Base-by-base conservation (phyloP, 2,113 vertebrate species). In the Trochalopteron elliotii region DNA sequence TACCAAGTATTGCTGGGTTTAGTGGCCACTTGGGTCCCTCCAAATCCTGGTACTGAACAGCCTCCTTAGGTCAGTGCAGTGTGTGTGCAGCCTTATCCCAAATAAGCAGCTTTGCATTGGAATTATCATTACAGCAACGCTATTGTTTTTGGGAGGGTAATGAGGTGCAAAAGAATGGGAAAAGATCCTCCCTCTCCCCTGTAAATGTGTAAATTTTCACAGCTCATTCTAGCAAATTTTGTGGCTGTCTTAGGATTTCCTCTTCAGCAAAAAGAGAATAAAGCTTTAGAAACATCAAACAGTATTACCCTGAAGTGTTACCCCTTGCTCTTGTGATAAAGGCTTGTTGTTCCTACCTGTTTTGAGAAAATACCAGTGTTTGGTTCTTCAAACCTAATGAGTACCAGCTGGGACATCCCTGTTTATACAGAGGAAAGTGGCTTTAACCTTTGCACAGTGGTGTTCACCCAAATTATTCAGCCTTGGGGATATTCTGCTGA, bases 271-370 rank as follows among this genome's bases (percentile, higher is more conserved):
- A 93, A 90, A 92, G 74, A 92, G 96, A 97, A 93, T 95, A 91
- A 95, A 91, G 83, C 91, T 76, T 97, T 94, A 97, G 86, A 87
- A 83, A 97, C 84, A 97, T 97, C 86, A 84, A 97, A 97, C 91
- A 90, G 87, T 63, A 53, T 95, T 50, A 77, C 42, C 33, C 85
- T 53, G 76, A 96, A 96, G 96, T 93, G 96, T 96, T 96, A 95
- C 95, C 95, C 93, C 97, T 96, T 98, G 95, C 94, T 97, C 90
- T 95, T 83, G 97, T 78, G 91, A 98, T 98, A 98, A 94, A 96
- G 75, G 82, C 92, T 97, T 97, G 97, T 97, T 98, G 95, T 95
- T 96, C 81, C 94, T 96, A 74, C 93, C 96, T 94, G 63, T 97
- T 97, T 93, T 94, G 89, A 97, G 92, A 96, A 98, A 97, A 96